phyloP scores from a whole-genome alignment of 1,140 invertebrate species.

The Heliconius hewitsoni region DNA sequence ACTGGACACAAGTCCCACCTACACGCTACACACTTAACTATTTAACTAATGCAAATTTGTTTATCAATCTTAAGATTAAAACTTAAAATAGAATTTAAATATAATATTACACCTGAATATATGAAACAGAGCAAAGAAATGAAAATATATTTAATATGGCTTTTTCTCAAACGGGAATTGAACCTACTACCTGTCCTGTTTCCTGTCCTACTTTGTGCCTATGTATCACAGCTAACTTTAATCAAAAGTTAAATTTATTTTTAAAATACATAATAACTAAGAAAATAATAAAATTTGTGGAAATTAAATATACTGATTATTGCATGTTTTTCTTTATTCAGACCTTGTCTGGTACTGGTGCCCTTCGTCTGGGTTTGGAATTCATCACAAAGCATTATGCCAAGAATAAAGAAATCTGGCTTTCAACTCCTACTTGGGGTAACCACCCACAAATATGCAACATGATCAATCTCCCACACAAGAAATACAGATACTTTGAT shows the following conservation, averaged over 20 bases:
- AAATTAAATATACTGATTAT: not conserved
- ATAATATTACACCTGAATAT: no score
- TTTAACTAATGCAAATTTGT: not conserved
- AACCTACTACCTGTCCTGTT: no score
- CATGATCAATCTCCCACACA: conserved; percentile 92
- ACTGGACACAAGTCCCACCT: not conserved
- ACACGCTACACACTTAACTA: not conserved
- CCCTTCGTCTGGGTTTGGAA: conserved; percentile 94
- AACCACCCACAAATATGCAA: conserved; percentile 98
- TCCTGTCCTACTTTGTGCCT: no score
- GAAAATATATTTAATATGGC: no score
- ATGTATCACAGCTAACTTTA: no score
- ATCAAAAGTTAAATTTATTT: no score
- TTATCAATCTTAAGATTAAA: not conserved
- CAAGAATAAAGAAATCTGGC: conserved; percentile 92
- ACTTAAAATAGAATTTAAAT: no score
- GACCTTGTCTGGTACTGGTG: conserved; percentile 98
- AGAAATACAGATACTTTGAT: conserved; percentile 98
- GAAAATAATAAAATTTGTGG: not conserved
- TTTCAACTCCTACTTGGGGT: conserved; percentile 98
- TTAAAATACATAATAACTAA: not conserved
- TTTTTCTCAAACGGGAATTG: no score
- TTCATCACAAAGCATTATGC: conserved; percentile 95
- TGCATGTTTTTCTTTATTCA: not conserved
- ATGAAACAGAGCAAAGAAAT: no score